Evolutionary conservation across 2,888 invertebrate genomes (phyloP), one percentile per base, ranked within the genome.

Genomic region (Lycocerus yunnanus): DNA sequence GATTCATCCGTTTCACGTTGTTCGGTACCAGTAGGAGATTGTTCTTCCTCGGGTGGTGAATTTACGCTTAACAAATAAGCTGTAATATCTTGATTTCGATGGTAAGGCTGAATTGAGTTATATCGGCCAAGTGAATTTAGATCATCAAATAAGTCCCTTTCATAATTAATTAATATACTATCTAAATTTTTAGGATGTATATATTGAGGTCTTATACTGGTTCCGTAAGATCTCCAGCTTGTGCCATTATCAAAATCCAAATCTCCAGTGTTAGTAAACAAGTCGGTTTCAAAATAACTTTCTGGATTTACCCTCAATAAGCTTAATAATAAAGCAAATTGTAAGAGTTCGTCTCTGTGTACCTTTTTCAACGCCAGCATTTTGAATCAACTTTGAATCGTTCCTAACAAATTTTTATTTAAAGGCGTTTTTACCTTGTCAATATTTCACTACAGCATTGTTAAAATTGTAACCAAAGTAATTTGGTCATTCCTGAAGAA

Each of bases 341-440:
- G 92, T 78, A 96, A 87, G 83, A 96, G 88, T 88, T 95, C 95
- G 85, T 95, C 94, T 68, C 94, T 92, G 83, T 94, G 94, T 66
- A 94, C 88, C 86, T 95, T 95, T 88, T 95, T 95, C 82, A 94
- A 88, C 82, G 93, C 93, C 88, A 95, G 90, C 95, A 95, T 95
- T 80, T 74, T 43, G 43, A 43, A 43, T 43, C n/a, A 43, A 43
- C 43, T 43, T n/a, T n/a, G 43, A 43, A 43, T 13, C n/a, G 43
- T 43, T 15, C 20, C 5, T 15, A n/a, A 65, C 20, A 65, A 14
- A 20, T 21, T 65, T 21, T 61, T 18, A 61, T 18, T 24, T 14
- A 15, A n/a, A 20, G 11, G n/a, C 15, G 18, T 61, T 27, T 24
- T 15, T 61, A 61, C 18, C 58, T 70, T 66, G n/a, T 15, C 10